Percentiles rank a stretch among this genome's conserved stretches.
phyloP scores from a whole-genome alignment of 1,140 invertebrate species.

The Apolygus lucorum region DNA sequence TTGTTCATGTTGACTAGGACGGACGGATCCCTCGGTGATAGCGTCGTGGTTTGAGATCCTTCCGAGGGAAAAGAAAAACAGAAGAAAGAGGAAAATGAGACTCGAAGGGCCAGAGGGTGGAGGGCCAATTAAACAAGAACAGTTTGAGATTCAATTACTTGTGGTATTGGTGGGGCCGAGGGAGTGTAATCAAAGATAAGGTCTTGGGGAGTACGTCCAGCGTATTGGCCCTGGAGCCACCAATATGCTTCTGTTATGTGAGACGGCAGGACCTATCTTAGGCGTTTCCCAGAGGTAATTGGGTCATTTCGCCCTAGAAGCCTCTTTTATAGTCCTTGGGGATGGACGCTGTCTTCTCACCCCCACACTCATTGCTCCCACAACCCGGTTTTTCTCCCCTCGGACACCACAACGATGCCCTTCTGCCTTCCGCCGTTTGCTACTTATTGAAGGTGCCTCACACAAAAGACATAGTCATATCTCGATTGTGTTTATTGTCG shows the following conservation, averaged over 20 bases:
- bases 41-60: not conserved
- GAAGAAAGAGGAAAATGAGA: not conserved
- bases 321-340: conserved; percentile 19
- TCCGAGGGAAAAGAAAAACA: not conserved
- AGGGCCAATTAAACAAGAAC: conserved; percentile 20
- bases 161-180: conserved; percentile 22
- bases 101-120: not conserved
- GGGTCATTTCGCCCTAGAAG: conserved; percentile 28
- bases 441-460: conserved; percentile 3
- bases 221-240: conserved; percentile 25
- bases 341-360: conserved; percentile 2
- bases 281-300: conserved; percentile 25
- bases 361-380: conserved; percentile 10
- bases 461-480: too few species aligned
- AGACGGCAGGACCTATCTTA: conserved; percentile 10
- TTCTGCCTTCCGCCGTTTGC: not conserved
- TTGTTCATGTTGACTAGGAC: not conserved
- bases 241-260: conserved; percentile 20
- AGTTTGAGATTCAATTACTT: conserved; percentile 22
- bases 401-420: not conserved
- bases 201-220: conserved; percentile 10
- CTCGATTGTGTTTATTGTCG: too few species aligned
- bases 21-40: not conserved
- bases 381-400: not conserved
- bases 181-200: conserved; percentile 21